Evolutionary conservation across 2,797 vertebrate species (phyloP).

Genomic region (Diceros bicornis): DNA sequence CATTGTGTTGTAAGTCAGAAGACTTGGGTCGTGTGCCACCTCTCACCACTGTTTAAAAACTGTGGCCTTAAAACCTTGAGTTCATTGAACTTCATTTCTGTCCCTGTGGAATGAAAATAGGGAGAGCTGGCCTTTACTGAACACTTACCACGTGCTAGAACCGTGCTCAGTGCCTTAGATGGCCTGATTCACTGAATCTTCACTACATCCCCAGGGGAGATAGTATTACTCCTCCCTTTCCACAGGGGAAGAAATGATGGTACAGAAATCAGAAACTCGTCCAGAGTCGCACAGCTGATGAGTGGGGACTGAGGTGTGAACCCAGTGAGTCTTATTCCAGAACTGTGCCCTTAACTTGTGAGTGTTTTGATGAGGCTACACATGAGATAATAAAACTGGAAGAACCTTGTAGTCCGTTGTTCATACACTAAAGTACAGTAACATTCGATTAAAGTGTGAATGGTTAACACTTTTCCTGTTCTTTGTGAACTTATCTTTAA

Average conservation of each 20-base stretch:
- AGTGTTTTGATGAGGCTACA: neutral
- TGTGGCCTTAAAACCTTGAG: neutral
- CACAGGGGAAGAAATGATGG: neutral
- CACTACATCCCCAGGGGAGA: neutral
- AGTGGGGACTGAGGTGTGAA: neutral
- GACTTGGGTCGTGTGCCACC: neutral
- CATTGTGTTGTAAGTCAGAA: neutral
- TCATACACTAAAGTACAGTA: neutral
- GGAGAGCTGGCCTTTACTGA: constrained; percentile 19
- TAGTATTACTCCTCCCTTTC: neutral
- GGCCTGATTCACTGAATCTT: neutral
- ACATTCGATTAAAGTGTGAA: neutral
- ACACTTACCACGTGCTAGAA: neutral
- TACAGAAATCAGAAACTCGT: neutral
- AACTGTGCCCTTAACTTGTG: neutral
- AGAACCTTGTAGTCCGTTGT: neutral
- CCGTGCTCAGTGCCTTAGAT: neutral
- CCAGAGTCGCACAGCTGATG: neutral
- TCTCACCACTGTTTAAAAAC: constrained; percentile 13
- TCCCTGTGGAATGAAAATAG: neutral
- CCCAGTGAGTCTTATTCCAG: neutral
- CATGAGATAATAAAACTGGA: neutral
- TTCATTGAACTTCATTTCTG: constrained; percentile 12
- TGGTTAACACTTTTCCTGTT: neutral
- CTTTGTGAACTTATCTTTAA: neutral